Evolutionary conservation across 2,113 vertebrate species (phyloP), one percentile per base, ranked within the genome.

Genomic region (Coreoperca whiteheadi): DNA sequence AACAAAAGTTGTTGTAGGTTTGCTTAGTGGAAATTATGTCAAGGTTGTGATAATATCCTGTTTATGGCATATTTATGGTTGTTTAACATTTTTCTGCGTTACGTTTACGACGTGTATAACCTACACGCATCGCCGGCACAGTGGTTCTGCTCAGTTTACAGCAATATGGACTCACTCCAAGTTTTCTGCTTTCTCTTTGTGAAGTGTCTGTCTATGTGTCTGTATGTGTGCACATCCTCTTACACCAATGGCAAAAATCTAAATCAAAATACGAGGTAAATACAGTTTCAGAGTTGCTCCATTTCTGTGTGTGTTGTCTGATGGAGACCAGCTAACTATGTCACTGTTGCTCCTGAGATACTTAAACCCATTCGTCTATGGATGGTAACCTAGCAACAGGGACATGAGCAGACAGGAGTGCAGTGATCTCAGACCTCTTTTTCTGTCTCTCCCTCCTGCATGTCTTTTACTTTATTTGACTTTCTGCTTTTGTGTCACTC

Each of bases 311-410:
- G 61, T 81, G 64, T 43, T 56, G 63, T 78, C 50, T 63, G 89
- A 77, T 84, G 81, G 71, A 81, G 80, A 92, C 53, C 86, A 86
- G 78, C 89, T 90, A 94, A 93, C 89, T 93, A 84, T 94, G 92
- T 91, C 92, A 91, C 75, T 75, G 86, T 87, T 89, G 86, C 91
- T 94, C 89, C 89, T 89, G 79, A 93, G 89, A 91, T 90, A 64
- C 84, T 91, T 94, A 90, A 93, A 92, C 93, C 89, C 87, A 1
- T 92, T 92, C 83, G 4, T 87, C 82, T 68, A 51, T 39, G 4
- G 76, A 66, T 37, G 81, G 94, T 94, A 88, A 90, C 94, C 90
- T 94, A 93, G 94, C 94, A 94, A 94, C 94, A 94, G 70, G 78
- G 89, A 82, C 87, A 81, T 30, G 59, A 85, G 87, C 73, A 5